These are phyloP conservation scores for Periphyllus acericola DNA, from an alignment of 2,888 invertebrate genomes.

Conservation along the genomic window DNA sequence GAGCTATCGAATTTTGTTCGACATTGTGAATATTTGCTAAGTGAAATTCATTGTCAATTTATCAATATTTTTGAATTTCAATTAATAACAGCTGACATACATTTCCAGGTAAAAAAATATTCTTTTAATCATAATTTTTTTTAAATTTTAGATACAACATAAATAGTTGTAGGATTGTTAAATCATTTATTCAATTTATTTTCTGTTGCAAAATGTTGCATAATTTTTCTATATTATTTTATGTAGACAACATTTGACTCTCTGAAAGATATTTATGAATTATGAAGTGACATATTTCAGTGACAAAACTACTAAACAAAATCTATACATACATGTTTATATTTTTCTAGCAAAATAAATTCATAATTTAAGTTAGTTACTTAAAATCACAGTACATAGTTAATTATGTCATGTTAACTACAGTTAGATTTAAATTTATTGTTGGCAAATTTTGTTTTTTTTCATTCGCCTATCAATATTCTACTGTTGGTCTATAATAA, in stretches of 20 bases:
- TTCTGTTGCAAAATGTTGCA: no score
- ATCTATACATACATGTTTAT: not conserved
- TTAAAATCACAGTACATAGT: no score
- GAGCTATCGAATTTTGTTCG: conserved; percentile 76
- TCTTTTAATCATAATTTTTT: not conserved
- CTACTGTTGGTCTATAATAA: no score
- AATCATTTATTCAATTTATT: no score
- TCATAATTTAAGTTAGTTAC: no score
- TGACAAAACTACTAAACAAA: conserved; percentile 50
- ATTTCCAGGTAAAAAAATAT: conserved; percentile 65
- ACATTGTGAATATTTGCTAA: conserved; percentile 78
- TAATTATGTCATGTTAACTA: no score
- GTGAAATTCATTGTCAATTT: conserved; percentile 79
- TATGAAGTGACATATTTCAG: conserved; percentile 41
- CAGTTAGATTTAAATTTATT: no score
- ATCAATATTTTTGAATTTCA: conserved; percentile 72
- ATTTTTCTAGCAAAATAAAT: no score
- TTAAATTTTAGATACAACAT: not conserved
- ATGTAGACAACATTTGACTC: conserved; percentile 38
- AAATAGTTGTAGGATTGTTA: not conserved
- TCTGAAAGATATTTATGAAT: conserved; percentile 43
- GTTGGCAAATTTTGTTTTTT: no score
- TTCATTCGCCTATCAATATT: no score
- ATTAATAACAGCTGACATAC: conserved; percentile 66
- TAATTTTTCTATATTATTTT: not conserved